Evolutionary conservation across 2,888 invertebrate species (phyloP).

Genomic region (Drosophila cognata): DNA sequence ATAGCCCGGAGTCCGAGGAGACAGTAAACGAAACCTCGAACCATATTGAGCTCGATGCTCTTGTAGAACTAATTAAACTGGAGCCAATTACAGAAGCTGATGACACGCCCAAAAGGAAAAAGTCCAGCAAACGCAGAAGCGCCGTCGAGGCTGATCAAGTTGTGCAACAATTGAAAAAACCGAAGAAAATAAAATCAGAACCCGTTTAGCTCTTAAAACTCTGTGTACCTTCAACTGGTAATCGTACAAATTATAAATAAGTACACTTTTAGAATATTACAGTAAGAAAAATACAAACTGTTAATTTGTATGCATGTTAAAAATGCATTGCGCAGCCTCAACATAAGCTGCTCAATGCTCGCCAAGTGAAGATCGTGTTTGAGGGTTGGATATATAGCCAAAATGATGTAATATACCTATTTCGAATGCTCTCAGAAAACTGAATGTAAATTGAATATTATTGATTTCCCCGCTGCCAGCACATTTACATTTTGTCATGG

Average conservation of each 20-base stretch:
- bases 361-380: not conserved
- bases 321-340: not conserved
- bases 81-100: constrained; percentile 40
- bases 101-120: constrained; percentile 42
- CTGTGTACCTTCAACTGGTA: constrained; percentile 12
- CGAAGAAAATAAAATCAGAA: constrained; percentile 68
- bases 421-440: not conserved
- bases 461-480: not conserved
- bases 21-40: constrained; percentile 8
- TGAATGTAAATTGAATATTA: constrained; percentile 1
- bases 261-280: not conserved
- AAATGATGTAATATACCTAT: not conserved
- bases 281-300: constrained; percentile 19
- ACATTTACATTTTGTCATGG: not conserved
- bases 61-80: constrained; percentile 68
- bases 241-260: constrained; percentile 37
- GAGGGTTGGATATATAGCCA: not conserved
- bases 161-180: constrained; percentile 47
- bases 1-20: constrained; percentile 43
- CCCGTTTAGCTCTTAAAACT: constrained; percentile 46
- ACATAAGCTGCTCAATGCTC: constrained; percentile 8
- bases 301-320: constrained; percentile 9
- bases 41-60: constrained; percentile 65
- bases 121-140: constrained; percentile 53
- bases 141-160: constrained; percentile 21